These are phyloP conservation scores for Corythornis cristatus DNA, from an alignment of 2,113 vertebrate genomes.

Conservation along the genomic window DNA sequence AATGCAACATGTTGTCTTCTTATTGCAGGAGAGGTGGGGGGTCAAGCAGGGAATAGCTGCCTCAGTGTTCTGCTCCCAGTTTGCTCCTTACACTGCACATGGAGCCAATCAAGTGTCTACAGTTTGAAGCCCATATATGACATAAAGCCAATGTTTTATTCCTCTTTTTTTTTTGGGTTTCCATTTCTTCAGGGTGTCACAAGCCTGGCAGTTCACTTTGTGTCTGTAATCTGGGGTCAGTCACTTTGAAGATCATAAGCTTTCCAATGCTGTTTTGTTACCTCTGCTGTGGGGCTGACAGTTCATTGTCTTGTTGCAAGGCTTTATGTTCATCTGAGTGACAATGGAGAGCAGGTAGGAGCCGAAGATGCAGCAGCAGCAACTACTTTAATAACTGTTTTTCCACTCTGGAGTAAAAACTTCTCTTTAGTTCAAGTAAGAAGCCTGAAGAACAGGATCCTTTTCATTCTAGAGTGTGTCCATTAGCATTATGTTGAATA, in stretches of 20 bases:
- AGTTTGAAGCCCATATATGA: background rate
- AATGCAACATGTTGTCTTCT: background rate
- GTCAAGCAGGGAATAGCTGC: background rate
- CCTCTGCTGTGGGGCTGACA: background rate
- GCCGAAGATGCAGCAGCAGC: background rate
- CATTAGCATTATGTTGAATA: background rate
- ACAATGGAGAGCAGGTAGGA: background rate
- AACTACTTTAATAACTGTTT: background rate
- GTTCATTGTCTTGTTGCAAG: background rate
- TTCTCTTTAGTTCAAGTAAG: background rate
- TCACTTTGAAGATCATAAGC: background rate
- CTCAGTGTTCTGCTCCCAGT: background rate
- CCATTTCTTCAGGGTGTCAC: background rate
- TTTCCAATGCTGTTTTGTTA: background rate
- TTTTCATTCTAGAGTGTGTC: background rate
- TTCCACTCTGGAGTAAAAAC: background rate
- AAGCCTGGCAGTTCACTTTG: fast-evolving
- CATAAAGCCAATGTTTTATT: background rate
- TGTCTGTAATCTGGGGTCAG: background rate
- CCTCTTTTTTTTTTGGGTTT: background rate
- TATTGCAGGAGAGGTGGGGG: background rate
- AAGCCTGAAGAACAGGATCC: background rate
- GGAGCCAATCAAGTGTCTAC: background rate
- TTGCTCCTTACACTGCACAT: background rate
- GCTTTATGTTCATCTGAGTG: background rate